These are phyloP conservation scores for Drosophila tropicalis DNA, from an alignment of 1,140 invertebrate species.

Conservation along the genomic window DNA sequence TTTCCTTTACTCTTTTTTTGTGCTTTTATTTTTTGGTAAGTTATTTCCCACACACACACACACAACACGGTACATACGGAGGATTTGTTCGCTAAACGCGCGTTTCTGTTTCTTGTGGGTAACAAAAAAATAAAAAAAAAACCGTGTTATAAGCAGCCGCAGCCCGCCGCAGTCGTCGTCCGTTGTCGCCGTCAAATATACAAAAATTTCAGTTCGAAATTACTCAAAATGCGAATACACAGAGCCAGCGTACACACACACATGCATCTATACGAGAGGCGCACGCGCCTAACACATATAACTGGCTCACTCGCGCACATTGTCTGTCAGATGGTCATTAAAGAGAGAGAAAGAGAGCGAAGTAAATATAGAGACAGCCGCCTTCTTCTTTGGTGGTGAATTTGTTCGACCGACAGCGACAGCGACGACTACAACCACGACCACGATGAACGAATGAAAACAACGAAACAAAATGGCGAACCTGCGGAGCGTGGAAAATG, in stretches of 20 bases:
- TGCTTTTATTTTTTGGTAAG: slow-evolving; percentile 29
- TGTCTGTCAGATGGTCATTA: slow-evolving; percentile 4
- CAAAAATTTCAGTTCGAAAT: slow-evolving; percentile 78
- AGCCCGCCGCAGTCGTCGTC: slow-evolving; percentile 62
- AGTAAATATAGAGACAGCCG: slow-evolving; percentile 11
- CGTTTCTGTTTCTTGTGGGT: slow-evolving; percentile 81
- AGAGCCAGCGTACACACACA: slow-evolving; percentile 44
- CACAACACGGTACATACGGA: slow-evolving; percentile 66
- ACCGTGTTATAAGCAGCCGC: slow-evolving; percentile 42
- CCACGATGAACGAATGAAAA: slow-evolving; percentile 14
- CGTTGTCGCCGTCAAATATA: slow-evolving; percentile 83
- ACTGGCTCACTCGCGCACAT: slow-evolving; percentile 36
- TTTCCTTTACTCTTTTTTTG: slow-evolving; percentile 2
- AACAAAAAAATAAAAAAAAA: slow-evolving; percentile 22
- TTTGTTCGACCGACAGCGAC: slow-evolving; percentile 8
- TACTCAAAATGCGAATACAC: slow-evolving; percentile 79
- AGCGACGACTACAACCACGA: slow-evolving; percentile 4
- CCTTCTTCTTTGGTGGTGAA: slow-evolving; percentile 16
- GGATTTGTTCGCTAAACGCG: slow-evolving; percentile 78
- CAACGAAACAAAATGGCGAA: slow-evolving; percentile 42
- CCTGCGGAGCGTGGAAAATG: slow-evolving; percentile 15
- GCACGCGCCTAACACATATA: slow-evolving; percentile 48
- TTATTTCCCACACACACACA: slow-evolving; percentile 76
- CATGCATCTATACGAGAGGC: slow-evolving; percentile 33
- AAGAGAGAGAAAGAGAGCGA: slow-evolving; percentile 14